phyloP scores from a whole-genome alignment of 2,888 invertebrate genomes.

The Temnothorax rugatulus region DNA sequence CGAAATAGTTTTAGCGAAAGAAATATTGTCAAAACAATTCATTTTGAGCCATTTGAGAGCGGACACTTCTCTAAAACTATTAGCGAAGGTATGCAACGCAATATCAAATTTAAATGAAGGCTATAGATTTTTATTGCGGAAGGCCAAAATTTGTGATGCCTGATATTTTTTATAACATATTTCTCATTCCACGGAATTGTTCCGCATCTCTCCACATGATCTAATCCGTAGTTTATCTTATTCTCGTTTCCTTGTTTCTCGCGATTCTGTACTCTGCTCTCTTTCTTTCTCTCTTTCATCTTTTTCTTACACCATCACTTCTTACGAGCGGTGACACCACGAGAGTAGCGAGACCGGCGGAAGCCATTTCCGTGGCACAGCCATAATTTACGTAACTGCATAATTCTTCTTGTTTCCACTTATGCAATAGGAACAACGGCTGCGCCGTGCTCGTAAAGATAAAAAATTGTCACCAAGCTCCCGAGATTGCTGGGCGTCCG shows the following conservation, averaged over 20 bases:
- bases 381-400: slow-evolving; percentile 83
- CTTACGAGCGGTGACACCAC: slow-evolving; percentile 44
- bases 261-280: neutral
- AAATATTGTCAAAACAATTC: slow-evolving; percentile 21
- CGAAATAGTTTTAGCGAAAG: neutral
- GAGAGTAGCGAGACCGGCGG: slow-evolving; percentile 58
- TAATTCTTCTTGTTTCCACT: slow-evolving; percentile 83
- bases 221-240: neutral
- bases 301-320: slow-evolving; percentile 28
- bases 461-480: slow-evolving; percentile 81
- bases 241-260: neutral
- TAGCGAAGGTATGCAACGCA: neutral
- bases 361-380: slow-evolving; percentile 77
- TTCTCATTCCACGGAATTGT: neutral
- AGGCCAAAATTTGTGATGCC: neutral
- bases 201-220: neutral
- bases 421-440: slow-evolving; percentile 79
- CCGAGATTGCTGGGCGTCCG: slow-evolving; percentile 75
- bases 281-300: neutral
- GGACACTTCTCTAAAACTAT: neutral
- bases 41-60: neutral
- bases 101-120: neutral
- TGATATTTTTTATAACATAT: slow-evolving; percentile 11
- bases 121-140: neutral
- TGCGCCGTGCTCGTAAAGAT: slow-evolving; percentile 79